Evolutionary conservation across 2,113 vertebrate species (phyloP).

Genomic region (Oreotrochilus melanogaster): DNA sequence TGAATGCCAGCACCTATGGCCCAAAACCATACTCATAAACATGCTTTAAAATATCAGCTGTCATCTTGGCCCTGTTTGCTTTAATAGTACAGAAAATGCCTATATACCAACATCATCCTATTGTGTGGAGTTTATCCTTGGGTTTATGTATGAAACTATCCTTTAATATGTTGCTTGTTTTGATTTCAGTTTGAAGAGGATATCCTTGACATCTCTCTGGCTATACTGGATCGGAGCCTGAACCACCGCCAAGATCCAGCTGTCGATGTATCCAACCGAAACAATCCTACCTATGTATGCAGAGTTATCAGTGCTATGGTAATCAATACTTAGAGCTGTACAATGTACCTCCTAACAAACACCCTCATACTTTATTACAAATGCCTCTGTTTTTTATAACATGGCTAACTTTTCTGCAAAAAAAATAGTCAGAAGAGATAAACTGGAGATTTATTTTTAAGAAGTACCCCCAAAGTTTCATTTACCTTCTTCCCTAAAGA

Average conservation of each 20-base stretch:
- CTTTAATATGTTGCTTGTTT: not conserved
- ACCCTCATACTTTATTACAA: accelerated
- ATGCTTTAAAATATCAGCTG: not conserved
- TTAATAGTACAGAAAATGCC: not conserved
- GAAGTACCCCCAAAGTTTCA: not conserved
- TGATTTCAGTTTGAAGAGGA: constrained; percentile 63
- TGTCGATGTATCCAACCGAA: not conserved
- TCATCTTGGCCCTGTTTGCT: not conserved
- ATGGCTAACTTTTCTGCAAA: not conserved
- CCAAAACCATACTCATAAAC: not conserved
- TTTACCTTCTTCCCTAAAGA: not conserved
- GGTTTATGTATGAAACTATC: not conserved
- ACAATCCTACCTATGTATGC: constrained; percentile 46
- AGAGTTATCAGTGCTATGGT: constrained; percentile 63
- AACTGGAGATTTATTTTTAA: not conserved
- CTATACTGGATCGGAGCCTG: constrained; percentile 56
- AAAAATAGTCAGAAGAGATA: not conserved
- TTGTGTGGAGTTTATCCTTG: not conserved
- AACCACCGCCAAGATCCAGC: constrained; percentile 1
- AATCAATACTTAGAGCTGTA: not conserved
- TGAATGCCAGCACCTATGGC: not conserved
- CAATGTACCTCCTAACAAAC: not conserved
- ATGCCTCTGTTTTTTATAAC: not conserved
- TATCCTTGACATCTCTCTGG: constrained; percentile 60
- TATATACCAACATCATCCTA: not conserved